Evolutionary conservation across 2,113 vertebrate species (phyloP).

Genomic region (Odobenus rosmarus): DNA sequence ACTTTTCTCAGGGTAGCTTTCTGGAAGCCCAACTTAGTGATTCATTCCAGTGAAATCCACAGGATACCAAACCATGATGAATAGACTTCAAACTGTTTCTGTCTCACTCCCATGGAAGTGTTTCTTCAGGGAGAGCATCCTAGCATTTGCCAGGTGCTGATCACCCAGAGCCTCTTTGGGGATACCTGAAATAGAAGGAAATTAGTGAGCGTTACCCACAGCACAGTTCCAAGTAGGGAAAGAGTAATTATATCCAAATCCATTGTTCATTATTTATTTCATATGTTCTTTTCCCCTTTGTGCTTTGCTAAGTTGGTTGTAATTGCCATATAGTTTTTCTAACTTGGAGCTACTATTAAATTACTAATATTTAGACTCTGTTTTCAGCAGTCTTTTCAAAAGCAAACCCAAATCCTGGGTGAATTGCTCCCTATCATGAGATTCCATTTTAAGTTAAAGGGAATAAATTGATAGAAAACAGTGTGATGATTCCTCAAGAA

Average conservation of each 20-base stretch:
- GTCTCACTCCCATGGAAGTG: neutral
- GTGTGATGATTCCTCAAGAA: neutral
- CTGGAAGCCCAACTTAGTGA: conserved; percentile 79
- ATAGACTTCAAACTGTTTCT: neutral
- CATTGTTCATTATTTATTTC: neutral
- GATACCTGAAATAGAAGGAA: neutral
- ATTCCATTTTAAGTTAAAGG: conserved; percentile 24
- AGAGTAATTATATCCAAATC: neutral
- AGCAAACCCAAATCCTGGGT: conserved; percentile 40
- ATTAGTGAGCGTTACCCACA: neutral
- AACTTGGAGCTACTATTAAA: neutral
- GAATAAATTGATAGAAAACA: conserved; percentile 21
- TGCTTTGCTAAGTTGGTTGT: neutral
- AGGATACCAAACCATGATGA: conserved; percentile 68
- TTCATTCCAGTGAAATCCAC: conserved; percentile 79
- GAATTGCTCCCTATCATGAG: neutral
- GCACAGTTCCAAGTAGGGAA: neutral
- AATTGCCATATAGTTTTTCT: neutral
- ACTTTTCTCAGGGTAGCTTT: conserved; percentile 73
- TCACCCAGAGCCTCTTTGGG: neutral
- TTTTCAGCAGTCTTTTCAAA: conserved; percentile 10
- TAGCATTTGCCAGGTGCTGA: neutral
- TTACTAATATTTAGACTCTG: neutral
- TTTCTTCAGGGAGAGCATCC: neutral
- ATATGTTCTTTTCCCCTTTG: neutral